Conservation (phyloP, 2,888 invertebrate genomes). For the Achlya flavicornis region DNA sequence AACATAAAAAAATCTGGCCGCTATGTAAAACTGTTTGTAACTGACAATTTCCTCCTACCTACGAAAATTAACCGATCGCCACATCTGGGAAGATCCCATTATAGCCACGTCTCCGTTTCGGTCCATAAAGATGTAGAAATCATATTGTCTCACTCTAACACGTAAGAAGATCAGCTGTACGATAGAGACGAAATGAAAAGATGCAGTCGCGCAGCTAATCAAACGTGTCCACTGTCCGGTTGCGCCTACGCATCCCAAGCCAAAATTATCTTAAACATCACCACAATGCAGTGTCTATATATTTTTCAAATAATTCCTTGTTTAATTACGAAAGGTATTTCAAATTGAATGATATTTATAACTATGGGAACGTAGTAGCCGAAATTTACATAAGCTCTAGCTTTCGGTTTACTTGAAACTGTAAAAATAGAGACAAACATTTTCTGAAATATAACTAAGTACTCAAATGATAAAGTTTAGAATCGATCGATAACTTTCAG, state of each 20-base stretch:
- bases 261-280: slow-evolving; percentile 48
- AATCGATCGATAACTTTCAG: slow-evolving; percentile 33
- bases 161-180: slow-evolving; percentile 21
- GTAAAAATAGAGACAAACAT: slow-evolving; percentile 62
- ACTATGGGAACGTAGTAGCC: slow-evolving; percentile 32
- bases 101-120: slow-evolving; percentile 73
- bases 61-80: slow-evolving; percentile 69
- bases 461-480: slow-evolving; percentile 28
- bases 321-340: slow-evolving; percentile 21
- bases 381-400: slow-evolving; percentile 56
- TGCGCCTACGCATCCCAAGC: slow-evolving; percentile 67
- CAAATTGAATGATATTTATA: slow-evolving; percentile 23
- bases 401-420: slow-evolving; percentile 51
- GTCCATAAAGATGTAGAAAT: slow-evolving; percentile 74
- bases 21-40: slow-evolving; percentile 63
- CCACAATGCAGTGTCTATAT: slow-evolving; percentile 15
- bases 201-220: slow-evolving; percentile 75
- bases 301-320: slow-evolving; percentile 7
- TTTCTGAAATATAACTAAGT: slow-evolving; percentile 36
- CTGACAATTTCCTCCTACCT: slow-evolving; percentile 75
- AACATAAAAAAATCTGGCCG: slow-evolving; percentile 59
- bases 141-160: slow-evolving; percentile 56
- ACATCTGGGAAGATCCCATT: slow-evolving; percentile 75
- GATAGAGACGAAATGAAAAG: slow-evolving; percentile 64
- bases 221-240: slow-evolving; percentile 78